Percentiles rank a stretch among this genome's conserved stretches.
phyloP scores from a whole-genome alignment of 2,888 invertebrate genomes.

The Dione vanillae region DNA sequence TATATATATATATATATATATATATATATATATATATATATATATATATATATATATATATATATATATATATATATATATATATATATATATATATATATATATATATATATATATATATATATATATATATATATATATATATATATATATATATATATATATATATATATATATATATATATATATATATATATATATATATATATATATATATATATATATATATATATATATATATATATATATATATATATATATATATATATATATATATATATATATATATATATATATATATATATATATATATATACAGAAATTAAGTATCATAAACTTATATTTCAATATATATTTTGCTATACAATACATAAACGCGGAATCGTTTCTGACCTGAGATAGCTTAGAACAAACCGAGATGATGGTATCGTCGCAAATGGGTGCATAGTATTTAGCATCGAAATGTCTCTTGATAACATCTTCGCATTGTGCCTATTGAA shows the following conservation, averaged over 20 bases:
- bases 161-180: background rate
- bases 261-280: background rate
- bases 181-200: too few relatives aligned
- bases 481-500: slow-evolving; percentile 49
- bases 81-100: background rate
- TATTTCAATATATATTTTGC: background rate
- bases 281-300: too few relatives aligned
- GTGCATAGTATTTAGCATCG: slow-evolving; percentile 50
- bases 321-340: background rate
- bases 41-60: background rate
- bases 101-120: background rate
- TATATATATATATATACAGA: background rate
- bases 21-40: background rate
- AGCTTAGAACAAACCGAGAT: slow-evolving; percentile 40
- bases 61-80: too few relatives aligned
- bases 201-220: background rate
- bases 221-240: background rate
- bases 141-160: background rate
- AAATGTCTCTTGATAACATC: slow-evolving; percentile 50
- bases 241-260: background rate
- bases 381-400: slow-evolving; percentile 34
- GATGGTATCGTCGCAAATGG: slow-evolving; percentile 49
- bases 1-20: background rate
- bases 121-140: background rate
- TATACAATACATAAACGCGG: slow-evolving; percentile 13